phyloP scores from a whole-genome alignment of 2,797 vertebrate species.

The Myotis findleyi region DNA sequence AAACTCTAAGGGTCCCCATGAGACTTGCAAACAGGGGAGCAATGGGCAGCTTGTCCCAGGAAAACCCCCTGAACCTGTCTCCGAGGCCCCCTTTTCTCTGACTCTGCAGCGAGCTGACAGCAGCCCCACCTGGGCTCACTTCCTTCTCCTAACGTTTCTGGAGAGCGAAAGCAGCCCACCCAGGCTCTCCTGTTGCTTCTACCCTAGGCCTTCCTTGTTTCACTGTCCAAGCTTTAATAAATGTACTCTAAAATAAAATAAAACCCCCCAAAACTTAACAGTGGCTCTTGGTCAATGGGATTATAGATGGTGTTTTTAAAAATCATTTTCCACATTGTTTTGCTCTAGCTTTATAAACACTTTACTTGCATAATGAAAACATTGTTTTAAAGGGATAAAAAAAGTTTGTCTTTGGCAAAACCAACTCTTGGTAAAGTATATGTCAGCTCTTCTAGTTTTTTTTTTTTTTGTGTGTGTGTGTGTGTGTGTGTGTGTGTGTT shows the following conservation, averaged over 20 bases:
- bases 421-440: background rate
- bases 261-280: background rate
- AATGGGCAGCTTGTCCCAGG: background rate
- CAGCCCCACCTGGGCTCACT: background rate
- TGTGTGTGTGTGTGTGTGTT: no score
- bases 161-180: background rate
- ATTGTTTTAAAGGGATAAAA: conserved; percentile 26
- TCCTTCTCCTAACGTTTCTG: background rate
- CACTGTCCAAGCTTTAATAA: background rate
- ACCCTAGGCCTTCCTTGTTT: background rate
- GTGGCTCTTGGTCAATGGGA: background rate
- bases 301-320: background rate
- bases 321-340: conserved; percentile 1
- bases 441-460: background rate
- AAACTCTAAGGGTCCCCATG: background rate
- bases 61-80: background rate
- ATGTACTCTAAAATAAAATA: background rate
- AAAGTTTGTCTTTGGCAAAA: background rate
- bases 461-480: no score
- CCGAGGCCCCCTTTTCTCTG: background rate
- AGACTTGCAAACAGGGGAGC: background rate
- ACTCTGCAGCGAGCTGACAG: background rate
- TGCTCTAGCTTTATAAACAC: conserved; percentile 19
- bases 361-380: conserved; percentile 32
- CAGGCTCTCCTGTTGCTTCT: background rate